Base-by-base conservation (phyloP, 2,113 vertebrate species). In the Cepphus grylle region DNA sequence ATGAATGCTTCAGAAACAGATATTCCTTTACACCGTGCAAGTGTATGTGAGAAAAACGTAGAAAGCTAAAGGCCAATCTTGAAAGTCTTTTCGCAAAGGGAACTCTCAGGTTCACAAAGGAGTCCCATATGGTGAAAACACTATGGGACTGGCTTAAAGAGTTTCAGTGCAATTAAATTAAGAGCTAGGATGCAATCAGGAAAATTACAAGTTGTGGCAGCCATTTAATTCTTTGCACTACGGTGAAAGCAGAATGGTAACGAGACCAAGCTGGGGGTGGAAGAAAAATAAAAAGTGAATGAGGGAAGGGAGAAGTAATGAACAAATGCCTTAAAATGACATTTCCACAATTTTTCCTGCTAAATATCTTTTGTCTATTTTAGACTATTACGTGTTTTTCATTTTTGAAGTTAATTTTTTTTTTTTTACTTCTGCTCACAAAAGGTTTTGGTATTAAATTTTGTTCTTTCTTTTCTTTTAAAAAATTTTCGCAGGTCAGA, bases 11-110 rank as follows among this genome's bases (percentile, higher is more conserved):
- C 82, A 88, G 74, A 70, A 96, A 91, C 12, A 55, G 63, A 42
- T 40, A 93, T 43, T 79, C 71, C 74, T 86, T 86, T 88, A 78
- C 29, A 69, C 36, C 5, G 8, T 52, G 66, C 66, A 71, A 95
- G 91, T 62, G 73, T 73, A 90, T 50, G 40, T 71, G 87, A 97
- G 82, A 8, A 40, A 67, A 94, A 45, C 42, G 29, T 30, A 73
- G 88, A 96, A 97, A 97, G 81, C 90, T 79, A 71, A 82, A 74
- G 56, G 67, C 86, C 86, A 86, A 58, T 22, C 56, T 45, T 56
- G 25, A 38, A 88, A 94, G 59, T 22, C 42, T 88, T 81, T 69
- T 70, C 0, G 0, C 47, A 59, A 83, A 73, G 66, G 45, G 56
- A 88, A 22, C 47, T 61, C 50, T 73, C 40, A 34, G 32, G 26